phyloP scores from a whole-genome alignment of 2,797 vertebrate species.

The Cichlasoma orientale region DNA sequence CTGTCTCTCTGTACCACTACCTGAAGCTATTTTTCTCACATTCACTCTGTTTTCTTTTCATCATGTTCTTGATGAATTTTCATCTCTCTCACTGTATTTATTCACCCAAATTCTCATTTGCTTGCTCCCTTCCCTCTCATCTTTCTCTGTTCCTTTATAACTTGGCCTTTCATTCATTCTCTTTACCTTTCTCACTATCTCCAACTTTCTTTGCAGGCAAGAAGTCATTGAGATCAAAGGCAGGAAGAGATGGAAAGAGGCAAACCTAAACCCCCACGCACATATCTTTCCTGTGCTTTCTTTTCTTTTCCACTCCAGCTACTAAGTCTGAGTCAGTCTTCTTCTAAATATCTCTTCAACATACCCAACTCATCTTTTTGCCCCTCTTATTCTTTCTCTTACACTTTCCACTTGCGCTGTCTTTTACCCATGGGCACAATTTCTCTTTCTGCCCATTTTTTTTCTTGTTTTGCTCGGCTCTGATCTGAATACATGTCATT shows the following conservation, averaged over 20 bases:
- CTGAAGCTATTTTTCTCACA: slow-evolving; percentile 18
- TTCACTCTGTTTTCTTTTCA: slow-evolving; percentile 37
- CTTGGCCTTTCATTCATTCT: slow-evolving; percentile 36
- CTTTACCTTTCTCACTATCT: slow-evolving; percentile 59
- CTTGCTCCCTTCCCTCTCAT: slow-evolving; percentile 54
- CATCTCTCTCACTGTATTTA: slow-evolving; percentile 1
- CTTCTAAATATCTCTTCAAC: slow-evolving; percentile 33
- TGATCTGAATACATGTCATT: slow-evolving; percentile 29
- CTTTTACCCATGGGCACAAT: not conserved
- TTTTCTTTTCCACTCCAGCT: slow-evolving; percentile 31
- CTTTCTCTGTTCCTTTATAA: slow-evolving; percentile 44
- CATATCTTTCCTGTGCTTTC: slow-evolving; percentile 33
- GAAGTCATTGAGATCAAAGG: slow-evolving; percentile 71
- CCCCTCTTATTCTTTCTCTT: not conserved
- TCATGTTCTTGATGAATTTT: slow-evolving; percentile 38
- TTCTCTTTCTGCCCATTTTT: not conserved
- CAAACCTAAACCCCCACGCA: slow-evolving; percentile 51
- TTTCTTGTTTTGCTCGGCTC: slow-evolving; percentile 18
- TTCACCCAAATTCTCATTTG: slow-evolving; percentile 56
- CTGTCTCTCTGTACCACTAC: not conserved
- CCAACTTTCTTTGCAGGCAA: slow-evolving; percentile 49
- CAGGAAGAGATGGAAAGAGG: slow-evolving; percentile 52
- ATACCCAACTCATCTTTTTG: slow-evolving; percentile 1
- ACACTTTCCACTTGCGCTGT: not conserved
- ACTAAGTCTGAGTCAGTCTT: slow-evolving; percentile 35